Base-by-base conservation (phyloP, 2,888 invertebrate species). In the Torymus auratus region DNA sequence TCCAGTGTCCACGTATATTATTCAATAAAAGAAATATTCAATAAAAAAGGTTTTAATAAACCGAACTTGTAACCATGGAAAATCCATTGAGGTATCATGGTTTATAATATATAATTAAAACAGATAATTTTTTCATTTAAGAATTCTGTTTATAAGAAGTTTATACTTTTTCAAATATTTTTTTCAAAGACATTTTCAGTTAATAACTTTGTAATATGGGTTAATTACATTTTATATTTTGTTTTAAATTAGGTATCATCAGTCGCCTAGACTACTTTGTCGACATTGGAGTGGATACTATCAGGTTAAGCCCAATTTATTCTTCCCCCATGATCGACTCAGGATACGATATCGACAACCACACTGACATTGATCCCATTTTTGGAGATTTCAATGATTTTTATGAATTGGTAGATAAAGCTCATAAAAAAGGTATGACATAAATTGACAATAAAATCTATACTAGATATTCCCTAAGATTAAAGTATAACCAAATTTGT, bases 231-330 rank as follows among this genome's bases (percentile, higher is more conserved):
- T 67, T 10, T 53, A 52, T 15, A 61, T 65, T 69, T 52, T 15
- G 15, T 72, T 71, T 67, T 62, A 23, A 14, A 70, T 50, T 72
- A 89, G 89, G 89, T 50, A 86, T 89, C 61, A 86, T 86, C 52
- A 83, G 41, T 23, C 86, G 85, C 1, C 85, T 89, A 5, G 85
- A 87, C 64, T 87, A 89, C 55, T 76, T 89, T 50, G 28, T 82
- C 4, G 84, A 86, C 4, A 83, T 89, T 67, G 86, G 87, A 15
- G 80, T 87, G 4, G 86, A 87, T 15, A 82, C 87, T 13, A 87
- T 89, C 79, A 86, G 86, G 83, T 73, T 89, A 13, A 86, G 86
- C 76, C 84, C 88, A 15, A 84, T 89, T 78, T 89, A 86, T 69
- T n/a, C 84, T 12, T 88, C 88, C 11, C 86, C 88, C 1, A 23